phyloP scores from a whole-genome alignment of 2,113 vertebrate species.

The Alethe diademata region DNA sequence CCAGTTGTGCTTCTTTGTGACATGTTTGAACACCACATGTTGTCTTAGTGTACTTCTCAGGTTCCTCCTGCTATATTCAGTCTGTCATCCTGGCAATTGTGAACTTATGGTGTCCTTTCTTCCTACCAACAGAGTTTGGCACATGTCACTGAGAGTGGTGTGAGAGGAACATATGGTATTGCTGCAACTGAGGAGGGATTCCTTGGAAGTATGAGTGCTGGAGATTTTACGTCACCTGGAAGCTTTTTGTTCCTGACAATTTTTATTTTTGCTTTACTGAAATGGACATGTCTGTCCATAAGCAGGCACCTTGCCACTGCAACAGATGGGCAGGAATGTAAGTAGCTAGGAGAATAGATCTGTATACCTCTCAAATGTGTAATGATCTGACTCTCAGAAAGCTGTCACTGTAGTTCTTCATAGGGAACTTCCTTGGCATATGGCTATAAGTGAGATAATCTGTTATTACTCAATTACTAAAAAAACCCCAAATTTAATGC shows the following conservation, averaged over 20 bases:
- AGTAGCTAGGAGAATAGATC: constrained; percentile 11
- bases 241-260: background rate
- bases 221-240: background rate
- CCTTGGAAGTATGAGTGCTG: background rate
- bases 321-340: constrained; percentile 34
- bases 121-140: background rate
- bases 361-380: background rate
- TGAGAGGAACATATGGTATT: constrained; percentile 14
- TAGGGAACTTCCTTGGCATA: constrained; percentile 21
- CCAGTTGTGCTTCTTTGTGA: background rate
- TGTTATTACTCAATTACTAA: background rate
- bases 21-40: background rate
- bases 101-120: background rate
- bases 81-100: constrained; percentile 11
- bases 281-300: background rate
- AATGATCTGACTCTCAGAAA: background rate
- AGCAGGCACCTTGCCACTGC: background rate
- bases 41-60: background rate
- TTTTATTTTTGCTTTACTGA: constrained; percentile 32
- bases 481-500: background rate
- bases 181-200: constrained; percentile 26
- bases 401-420: background rate
- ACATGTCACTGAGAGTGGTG: background rate
- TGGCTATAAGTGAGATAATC: background rate
- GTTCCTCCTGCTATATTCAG: background rate